Conservation (phyloP, 2,113 vertebrate species). For the Boulengeromyrus knoepffleri region DNA sequence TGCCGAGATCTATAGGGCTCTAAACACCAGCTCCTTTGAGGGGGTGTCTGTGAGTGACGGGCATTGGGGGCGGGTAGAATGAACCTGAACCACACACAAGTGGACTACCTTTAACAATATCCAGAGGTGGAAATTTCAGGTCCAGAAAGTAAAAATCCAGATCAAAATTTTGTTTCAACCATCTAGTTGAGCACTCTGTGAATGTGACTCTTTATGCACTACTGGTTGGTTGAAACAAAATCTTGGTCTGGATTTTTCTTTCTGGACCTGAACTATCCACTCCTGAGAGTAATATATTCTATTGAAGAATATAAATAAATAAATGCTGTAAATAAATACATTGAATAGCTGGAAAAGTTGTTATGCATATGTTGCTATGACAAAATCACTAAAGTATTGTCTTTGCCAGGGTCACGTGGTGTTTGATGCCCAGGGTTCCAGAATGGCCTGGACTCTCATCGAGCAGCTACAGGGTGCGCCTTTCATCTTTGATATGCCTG, state of each 20-base stretch:
- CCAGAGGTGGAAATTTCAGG: neutral
- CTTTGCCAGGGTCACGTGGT: slow-evolving; percentile 84
- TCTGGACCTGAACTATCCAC: neutral
- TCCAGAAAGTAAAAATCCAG: neutral
- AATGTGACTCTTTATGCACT: neutral
- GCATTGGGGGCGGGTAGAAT: neutral
- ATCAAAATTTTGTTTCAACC: neutral
- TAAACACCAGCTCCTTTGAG: slow-evolving; percentile 92
- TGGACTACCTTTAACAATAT: neutral
- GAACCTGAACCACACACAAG: neutral
- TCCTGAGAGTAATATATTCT: neutral
- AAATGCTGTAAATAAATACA: neutral
- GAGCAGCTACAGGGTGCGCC: slow-evolving; percentile 85
- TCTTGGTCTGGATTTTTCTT: neutral
- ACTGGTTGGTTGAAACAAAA: neutral
- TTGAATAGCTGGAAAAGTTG: neutral
- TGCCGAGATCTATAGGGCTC: slow-evolving; percentile 84
- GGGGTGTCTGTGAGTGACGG: slow-evolving; percentile 78
- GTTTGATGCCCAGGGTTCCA: slow-evolving; percentile 90
- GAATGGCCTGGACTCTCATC: slow-evolving; percentile 95
- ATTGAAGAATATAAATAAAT: neutral
- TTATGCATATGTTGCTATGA: neutral
- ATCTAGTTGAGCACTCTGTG: neutral
- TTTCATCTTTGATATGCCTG: too few species aligned
- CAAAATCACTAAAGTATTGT: neutral